Conservation (phyloP, 2,797 vertebrate genomes). For the Ambastaia sidthimunki region DNA sequence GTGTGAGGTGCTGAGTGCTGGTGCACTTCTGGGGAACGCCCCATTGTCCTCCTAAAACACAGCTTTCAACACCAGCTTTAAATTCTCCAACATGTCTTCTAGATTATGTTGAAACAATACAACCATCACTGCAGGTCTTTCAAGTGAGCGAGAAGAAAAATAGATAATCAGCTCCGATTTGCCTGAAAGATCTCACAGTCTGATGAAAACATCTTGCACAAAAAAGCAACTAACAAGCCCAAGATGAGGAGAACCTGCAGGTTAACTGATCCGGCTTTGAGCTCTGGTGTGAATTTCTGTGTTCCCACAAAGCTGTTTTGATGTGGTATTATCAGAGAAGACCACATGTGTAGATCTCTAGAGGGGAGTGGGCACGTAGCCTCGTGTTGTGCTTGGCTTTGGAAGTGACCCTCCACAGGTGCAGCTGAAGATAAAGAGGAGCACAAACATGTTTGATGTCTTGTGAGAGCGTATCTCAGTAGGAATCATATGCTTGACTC, state of each 20-base stretch:
- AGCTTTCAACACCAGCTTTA: slow-evolving; percentile 19
- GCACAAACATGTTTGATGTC: slow-evolving; percentile 51
- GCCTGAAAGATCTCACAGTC: slow-evolving; percentile 12
- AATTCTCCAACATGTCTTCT: slow-evolving; percentile 37
- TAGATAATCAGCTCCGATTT: slow-evolving; percentile 21
- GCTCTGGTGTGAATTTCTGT: slow-evolving; percentile 41
- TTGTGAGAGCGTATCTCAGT: slow-evolving; percentile 38
- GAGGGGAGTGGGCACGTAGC: slow-evolving; percentile 46
- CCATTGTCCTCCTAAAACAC: slow-evolving; percentile 42
- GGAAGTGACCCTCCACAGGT: slow-evolving; percentile 60
- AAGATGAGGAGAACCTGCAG: slow-evolving; percentile 25
- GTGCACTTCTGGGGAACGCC: slow-evolving; percentile 39
- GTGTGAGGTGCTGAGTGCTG: slow-evolving; percentile 41
- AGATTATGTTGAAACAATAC: slow-evolving; percentile 12
- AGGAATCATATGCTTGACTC: slow-evolving; percentile 39
- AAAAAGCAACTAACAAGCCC: slow-evolving; percentile 41
- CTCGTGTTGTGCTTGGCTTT: slow-evolving; percentile 56
- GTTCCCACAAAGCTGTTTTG: slow-evolving; percentile 45
- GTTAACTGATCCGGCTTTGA: slow-evolving; percentile 21
- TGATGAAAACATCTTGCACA: slow-evolving; percentile 11
- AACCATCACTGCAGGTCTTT: slow-evolving; percentile 15
- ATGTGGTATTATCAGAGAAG: slow-evolving; percentile 57
- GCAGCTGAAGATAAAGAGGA: slow-evolving; percentile 58
- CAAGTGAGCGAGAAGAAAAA: slow-evolving; percentile 28
- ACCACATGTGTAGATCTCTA: slow-evolving; percentile 50